Conservation (phyloP, 2,797 vertebrate species). For the Buceros bicornis region DNA sequence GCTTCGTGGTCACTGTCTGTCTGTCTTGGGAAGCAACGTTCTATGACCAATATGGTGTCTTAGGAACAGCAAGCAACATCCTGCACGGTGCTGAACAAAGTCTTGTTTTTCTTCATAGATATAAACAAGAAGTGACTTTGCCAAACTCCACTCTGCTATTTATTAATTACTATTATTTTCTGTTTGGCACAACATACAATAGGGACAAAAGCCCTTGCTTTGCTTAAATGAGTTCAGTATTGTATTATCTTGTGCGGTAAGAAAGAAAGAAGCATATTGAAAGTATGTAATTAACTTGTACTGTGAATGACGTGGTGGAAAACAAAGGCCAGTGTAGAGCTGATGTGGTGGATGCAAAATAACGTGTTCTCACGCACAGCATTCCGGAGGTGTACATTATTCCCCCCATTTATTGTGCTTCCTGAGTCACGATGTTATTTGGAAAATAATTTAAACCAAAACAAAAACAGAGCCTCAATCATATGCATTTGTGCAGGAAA, state of each 20-base stretch:
- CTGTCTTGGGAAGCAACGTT: background rate
- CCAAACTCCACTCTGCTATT: background rate
- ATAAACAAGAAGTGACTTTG: slow-evolving; percentile 40
- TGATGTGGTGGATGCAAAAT: slow-evolving; percentile 47
- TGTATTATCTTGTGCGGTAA: slow-evolving; percentile 43
- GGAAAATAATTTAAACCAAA: slow-evolving; percentile 41
- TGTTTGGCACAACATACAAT: slow-evolving; percentile 21
- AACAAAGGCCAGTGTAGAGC: slow-evolving; percentile 34
- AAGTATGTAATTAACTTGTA: slow-evolving; percentile 64
- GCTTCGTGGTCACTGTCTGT: background rate
- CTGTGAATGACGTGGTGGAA: slow-evolving; percentile 42
- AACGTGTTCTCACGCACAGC: slow-evolving; percentile 22
- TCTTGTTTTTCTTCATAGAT: background rate
- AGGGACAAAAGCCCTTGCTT: slow-evolving; percentile 46
- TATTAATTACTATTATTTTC: slow-evolving; percentile 67
- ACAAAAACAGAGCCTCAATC: slow-evolving; percentile 4
- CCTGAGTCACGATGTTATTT: slow-evolving; percentile 18
- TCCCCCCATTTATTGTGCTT: slow-evolving; percentile 14
- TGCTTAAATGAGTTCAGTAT: slow-evolving; percentile 54
- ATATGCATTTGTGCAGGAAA: background rate
- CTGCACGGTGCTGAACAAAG: background rate
- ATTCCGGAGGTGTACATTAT: slow-evolving; percentile 1
- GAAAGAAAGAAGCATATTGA: slow-evolving; percentile 18
- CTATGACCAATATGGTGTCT: background rate
- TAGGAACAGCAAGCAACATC: background rate